Evolutionary conservation across 2,888 invertebrate species (phyloP).

Genomic region (Phasia obesa): DNA sequence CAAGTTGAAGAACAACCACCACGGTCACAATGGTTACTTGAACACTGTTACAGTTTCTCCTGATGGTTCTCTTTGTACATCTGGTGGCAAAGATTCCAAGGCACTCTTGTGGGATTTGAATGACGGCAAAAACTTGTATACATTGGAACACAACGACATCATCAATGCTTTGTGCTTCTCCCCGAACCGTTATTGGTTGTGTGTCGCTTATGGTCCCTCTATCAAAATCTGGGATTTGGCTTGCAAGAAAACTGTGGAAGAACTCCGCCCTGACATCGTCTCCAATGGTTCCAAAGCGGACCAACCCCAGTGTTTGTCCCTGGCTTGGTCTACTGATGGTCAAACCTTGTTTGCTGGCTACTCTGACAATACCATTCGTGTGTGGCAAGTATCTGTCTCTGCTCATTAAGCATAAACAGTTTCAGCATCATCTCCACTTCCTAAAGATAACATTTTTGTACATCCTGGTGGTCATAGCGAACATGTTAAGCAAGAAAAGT

Average conservation of each 20-base stretch:
- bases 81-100: constrained; percentile 99
- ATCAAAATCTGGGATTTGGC: constrained; percentile 99
- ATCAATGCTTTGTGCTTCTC: constrained; percentile 99
- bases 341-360: constrained; percentile 99
- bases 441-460: constrained; percentile 19
- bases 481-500: constrained; percentile 49
- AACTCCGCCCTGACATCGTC: constrained; percentile 97
- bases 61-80: constrained; percentile 99
- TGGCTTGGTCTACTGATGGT: constrained; percentile 99
- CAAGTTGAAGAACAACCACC: constrained; percentile 98
- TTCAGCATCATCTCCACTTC: constrained; percentile 36
- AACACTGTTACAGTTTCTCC: constrained; percentile 99
- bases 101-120: constrained; percentile 99
- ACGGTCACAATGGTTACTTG: constrained; percentile 97
- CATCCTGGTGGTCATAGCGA: constrained; percentile 27
- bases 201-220: constrained; percentile 98
- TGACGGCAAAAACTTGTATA: constrained; percentile 99
- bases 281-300: constrained; percentile 90
- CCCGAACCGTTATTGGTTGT: constrained; percentile 99
- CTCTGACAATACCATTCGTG: constrained; percentile 98
- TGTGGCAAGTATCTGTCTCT: constrained; percentile 98
- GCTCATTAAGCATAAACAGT: constrained; percentile 85
- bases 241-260: constrained; percentile 99
- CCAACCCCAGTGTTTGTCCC: constrained; percentile 96
- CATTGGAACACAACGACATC: constrained; percentile 98